Evolutionary conservation across 2,888 invertebrate species (phyloP).

Genomic region (Fragum whitleyi): DNA sequence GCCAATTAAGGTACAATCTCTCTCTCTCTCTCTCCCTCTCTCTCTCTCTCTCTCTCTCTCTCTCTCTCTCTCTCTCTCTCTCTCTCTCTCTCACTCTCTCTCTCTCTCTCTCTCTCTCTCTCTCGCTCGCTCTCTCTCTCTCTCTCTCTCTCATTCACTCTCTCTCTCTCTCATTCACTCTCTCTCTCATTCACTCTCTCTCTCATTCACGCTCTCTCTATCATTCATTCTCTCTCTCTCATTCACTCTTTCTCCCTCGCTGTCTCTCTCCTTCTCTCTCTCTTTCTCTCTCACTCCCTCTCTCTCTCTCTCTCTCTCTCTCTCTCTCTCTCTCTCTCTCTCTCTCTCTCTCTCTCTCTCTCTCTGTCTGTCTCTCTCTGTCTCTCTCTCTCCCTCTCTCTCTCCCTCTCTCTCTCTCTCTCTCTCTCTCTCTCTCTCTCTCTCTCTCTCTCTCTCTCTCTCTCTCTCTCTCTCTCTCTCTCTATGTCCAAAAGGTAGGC

Average conservation of each 20-base stretch:
- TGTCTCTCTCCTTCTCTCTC: neutral
- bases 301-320: neutral
- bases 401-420: neutral
- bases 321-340: conserved; percentile 8
- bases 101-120: no score
- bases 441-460: conserved; percentile 32
- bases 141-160: no score
- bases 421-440: conserved; percentile 1
- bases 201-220: no score
- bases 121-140: no score
- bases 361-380: conserved; percentile 22
- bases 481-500: conserved; percentile 1
- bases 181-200: no score
- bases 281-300: neutral
- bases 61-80: no score
- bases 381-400: neutral
- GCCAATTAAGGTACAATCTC: no score
- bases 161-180: no score
- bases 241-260: neutral
- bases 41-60: no score
- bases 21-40: no score
- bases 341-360: conserved; percentile 32
- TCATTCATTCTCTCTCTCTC: no score
- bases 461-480: conserved; percentile 33
- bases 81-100: no score